Base-by-base conservation (phyloP, 1,140 invertebrate species). In the Cydia pomonella region DNA sequence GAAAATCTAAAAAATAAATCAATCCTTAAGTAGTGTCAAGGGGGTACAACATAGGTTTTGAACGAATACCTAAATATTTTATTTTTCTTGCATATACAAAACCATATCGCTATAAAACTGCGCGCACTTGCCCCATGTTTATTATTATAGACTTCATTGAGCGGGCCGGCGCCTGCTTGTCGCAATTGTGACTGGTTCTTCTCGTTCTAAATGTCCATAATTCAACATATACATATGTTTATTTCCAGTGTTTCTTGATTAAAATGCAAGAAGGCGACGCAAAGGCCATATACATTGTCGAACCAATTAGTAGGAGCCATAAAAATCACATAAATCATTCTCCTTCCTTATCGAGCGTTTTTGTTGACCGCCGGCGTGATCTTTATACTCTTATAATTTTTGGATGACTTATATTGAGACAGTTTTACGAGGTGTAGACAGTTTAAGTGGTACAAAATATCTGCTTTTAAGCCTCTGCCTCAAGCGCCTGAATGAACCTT, bases 161-260 rank as follows among this genome's bases (percentile, higher is more conserved):
- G 82, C 82, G 85, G 77, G 73, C 77, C 77, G 88, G 88, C 87
- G 88, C 87, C 90, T 80, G 82, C 81, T 84, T 85, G 84, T 83
- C 85, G 87, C 87, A 88, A 84, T 89, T 86, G 86, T 89, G 84
- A 89, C 87, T 92, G 86, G 87, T 90, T 89, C 85, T 86, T 90
- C 85, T 87, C 82, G 85, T 88, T 87, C 84, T 82, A 83, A 87
- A 86, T 84, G 85, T 77, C 87, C 86, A 87, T 88, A 91, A 86
- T 86, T 87, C 82, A 86, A 82, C 77, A 77, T 80, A 82, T 79
- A 84, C 71, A 66, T 83, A 85, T 87, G 80, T 83, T 89, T 87
- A 88, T 87, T 87, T 86, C 81, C 81, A 88, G 79, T 82, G 81
- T 81, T 81, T 80, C 76, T 82, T 85, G 81, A 87, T 89, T 90